These are phyloP conservation scores for Drosophila koepferae DNA, from an alignment of 2,888 invertebrate species.

Conservation along the genomic window DNA sequence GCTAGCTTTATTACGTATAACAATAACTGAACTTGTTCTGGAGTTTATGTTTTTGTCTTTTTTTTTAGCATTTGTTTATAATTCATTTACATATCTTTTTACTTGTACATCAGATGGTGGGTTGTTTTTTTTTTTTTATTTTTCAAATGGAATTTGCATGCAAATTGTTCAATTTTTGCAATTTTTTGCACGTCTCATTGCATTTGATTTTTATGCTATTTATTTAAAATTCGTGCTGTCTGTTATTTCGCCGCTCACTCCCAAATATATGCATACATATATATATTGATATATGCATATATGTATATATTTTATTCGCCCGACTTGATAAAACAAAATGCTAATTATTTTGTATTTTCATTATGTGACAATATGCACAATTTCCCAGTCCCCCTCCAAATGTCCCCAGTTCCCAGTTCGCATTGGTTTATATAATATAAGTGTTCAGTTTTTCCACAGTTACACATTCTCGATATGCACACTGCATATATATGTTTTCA, in stretches of 20 bases:
- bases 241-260: constrained; percentile 31
- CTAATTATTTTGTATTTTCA: constrained; percentile 80
- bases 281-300: neutral
- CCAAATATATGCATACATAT: neutral
- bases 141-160: constrained; percentile 51
- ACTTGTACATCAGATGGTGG: constrained; percentile 14
- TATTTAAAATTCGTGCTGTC: constrained; percentile 52
- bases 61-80: constrained; percentile 33
- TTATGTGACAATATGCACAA: constrained; percentile 73
- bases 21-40: constrained; percentile 6
- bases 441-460: constrained; percentile 2
- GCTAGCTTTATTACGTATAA: neutral
- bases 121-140: constrained; percentile 3
- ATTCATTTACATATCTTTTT: constrained; percentile 42
- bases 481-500: constrained; percentile 30
- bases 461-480: constrained; percentile 2
- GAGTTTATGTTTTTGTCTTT: neutral
- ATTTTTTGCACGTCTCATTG: constrained; percentile 61
- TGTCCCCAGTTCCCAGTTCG: neutral
- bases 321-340: constrained; percentile 78
- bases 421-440: constrained; percentile 46
- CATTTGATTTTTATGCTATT: constrained; percentile 55
- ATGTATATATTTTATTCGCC: constrained; percentile 43
- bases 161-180: constrained; percentile 53
- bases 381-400: constrained; percentile 8